These are phyloP conservation scores for Drosophila cognata DNA, from an alignment of 2,888 invertebrate genomes.

Conservation along the genomic window DNA sequence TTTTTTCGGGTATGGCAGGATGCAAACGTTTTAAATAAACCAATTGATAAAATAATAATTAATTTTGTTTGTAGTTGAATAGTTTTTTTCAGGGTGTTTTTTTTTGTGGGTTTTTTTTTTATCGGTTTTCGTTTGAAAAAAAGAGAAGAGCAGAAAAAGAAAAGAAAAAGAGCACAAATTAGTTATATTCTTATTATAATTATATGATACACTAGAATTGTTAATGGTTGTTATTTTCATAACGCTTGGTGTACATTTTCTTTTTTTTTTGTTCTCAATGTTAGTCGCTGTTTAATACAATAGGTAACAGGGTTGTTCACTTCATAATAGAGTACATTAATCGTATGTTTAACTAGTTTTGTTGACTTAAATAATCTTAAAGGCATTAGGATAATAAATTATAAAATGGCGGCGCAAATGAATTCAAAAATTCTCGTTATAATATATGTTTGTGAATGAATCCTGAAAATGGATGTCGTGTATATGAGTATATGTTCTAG, in stretches of 20 bases:
- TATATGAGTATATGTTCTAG: conserved; percentile 11
- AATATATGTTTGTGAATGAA: conserved; percentile 30
- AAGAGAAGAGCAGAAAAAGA: conserved; percentile 83
- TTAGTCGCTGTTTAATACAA: conserved; percentile 55
- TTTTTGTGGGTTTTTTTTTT: conserved; percentile 19
- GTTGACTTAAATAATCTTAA: conserved; percentile 65
- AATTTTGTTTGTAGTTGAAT: conserved; percentile 40
- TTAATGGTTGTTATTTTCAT: conserved; percentile 65
- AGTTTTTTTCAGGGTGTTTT: conserved; percentile 32
- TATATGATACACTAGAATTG: conserved; percentile 71
- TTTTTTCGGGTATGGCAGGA: conserved; percentile 63
- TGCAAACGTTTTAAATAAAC: conserved; percentile 75
- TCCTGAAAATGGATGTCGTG: conserved; percentile 35
- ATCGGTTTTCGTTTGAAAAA: conserved; percentile 60
- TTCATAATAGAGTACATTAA: conserved; percentile 44
- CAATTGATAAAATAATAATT: conserved; percentile 61
- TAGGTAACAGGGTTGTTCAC: conserved; percentile 39
- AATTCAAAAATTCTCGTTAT: conserved; percentile 44
- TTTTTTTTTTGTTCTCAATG: conserved; percentile 27
- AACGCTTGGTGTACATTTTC: conserved; percentile 37
- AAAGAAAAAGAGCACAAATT: conserved; percentile 83
- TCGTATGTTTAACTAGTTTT: conserved; percentile 52
- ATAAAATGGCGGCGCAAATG: conserved; percentile 71
- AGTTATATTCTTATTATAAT: conserved; percentile 73
- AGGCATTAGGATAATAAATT: conserved; percentile 50